phyloP scores from a whole-genome alignment of 2,888 invertebrate species.

The Metallyticus violacea region DNA sequence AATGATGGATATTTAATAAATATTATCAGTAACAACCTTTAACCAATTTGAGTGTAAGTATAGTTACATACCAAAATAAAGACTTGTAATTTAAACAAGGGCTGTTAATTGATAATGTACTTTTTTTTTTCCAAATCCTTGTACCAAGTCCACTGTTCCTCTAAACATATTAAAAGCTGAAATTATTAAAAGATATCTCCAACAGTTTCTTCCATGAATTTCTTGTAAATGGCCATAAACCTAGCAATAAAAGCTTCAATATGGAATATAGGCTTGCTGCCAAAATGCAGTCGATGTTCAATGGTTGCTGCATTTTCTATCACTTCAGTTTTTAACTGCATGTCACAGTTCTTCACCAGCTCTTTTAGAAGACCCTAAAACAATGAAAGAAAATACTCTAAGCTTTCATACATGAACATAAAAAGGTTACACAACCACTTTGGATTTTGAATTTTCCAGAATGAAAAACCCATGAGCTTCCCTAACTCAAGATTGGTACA shows the following conservation, averaged over 20 bases:
- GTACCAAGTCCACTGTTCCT: not conserved
- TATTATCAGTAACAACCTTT: too few relatives aligned
- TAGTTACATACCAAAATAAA: not conserved
- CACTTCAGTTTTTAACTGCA: slow-evolving; percentile 81
- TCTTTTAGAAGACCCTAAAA: slow-evolving; percentile 71
- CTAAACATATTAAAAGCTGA: not conserved
- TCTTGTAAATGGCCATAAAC: slow-evolving; percentile 93
- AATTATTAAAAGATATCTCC: slow-evolving; percentile 14
- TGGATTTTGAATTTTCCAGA: too few relatives aligned
- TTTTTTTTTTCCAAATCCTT: not conserved
- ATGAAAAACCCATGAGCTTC: too few relatives aligned
- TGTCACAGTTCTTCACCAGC: slow-evolving; percentile 85
- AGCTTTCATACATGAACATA: too few relatives aligned
- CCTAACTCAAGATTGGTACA: too few relatives aligned
- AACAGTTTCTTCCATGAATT: slow-evolving; percentile 71
- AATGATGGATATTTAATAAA: too few relatives aligned
- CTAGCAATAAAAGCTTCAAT: slow-evolving; percentile 95
- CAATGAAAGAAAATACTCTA: not conserved
- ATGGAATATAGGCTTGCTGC: slow-evolving; percentile 94
- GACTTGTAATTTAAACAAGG: not conserved
- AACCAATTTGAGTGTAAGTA: too few relatives aligned
- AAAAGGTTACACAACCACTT: too few relatives aligned
- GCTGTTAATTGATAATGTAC: not conserved
- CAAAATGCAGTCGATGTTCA: slow-evolving; percentile 89
- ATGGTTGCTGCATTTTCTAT: slow-evolving; percentile 83